A percentile compares a stretch with the other conserved stretches of the same genome.
Conservation (phyloP, 64 coral and sea anemone species). For the Dendrophyllia cribrosa region DNA sequence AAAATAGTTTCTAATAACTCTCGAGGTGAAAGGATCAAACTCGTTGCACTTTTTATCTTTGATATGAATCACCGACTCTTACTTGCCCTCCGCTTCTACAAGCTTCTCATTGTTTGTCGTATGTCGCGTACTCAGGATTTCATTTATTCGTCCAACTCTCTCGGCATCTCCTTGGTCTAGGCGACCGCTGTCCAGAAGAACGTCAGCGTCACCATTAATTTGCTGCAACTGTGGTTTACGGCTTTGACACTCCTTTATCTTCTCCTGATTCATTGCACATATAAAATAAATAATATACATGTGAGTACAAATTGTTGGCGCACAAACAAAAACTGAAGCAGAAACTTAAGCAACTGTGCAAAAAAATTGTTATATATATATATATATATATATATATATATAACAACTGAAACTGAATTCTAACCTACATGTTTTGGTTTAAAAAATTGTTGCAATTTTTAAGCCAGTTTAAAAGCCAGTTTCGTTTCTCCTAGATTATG, state of each 20-base stretch:
- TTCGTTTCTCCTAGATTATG: too few relatives aligned
- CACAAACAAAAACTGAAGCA: too few relatives aligned
- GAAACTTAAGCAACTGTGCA: too few relatives aligned
- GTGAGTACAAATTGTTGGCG: too few relatives aligned
- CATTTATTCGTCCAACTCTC: neutral
- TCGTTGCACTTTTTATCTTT: neutral
- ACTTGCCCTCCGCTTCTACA: neutral
- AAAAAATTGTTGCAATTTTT: too few relatives aligned
- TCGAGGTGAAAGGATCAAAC: too few relatives aligned
- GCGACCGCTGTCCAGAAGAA: constrained; percentile 20
- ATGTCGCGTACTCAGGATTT: neutral
- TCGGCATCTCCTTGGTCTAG: constrained; percentile 32
- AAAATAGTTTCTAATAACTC: too few relatives aligned
- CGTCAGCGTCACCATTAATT: neutral
- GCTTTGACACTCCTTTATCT: neutral
- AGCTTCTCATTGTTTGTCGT: neutral
- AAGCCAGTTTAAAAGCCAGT: too few relatives aligned
- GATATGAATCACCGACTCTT: neutral
- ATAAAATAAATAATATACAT: neutral
- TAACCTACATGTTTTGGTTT: too few relatives aligned
- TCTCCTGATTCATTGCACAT: neutral
- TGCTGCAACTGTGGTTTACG: constrained; percentile 6
- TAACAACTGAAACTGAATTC: too few relatives aligned
- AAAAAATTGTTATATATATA: too few relatives aligned
- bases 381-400: too few relatives aligned